Base-by-base conservation (phyloP, 2,113 vertebrate genomes). In the Podocnemis expansa region DNA sequence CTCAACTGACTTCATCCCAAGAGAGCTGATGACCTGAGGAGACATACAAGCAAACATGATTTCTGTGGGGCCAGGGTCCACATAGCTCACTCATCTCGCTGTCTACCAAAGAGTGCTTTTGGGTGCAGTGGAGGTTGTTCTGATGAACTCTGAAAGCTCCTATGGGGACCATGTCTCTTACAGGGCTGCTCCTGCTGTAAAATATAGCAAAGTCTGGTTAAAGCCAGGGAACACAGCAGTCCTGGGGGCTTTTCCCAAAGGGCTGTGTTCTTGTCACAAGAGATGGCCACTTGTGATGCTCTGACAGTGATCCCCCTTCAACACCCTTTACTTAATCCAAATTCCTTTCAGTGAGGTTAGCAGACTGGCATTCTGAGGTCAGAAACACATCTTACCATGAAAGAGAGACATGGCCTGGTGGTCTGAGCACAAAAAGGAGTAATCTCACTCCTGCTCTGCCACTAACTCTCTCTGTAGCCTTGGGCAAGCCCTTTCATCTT, bases 391-490 rank as follows among this genome's bases (percentile, higher is more conserved):
- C 82, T 92, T 94, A 92, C 88, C 16, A 4, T 95, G 84, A 84
- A 90, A 92, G 92, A 97, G 95, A 93, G 96, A 83, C 95, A 89
- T 43, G 82, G 84, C n/a, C 78, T 86, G 73, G 89, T 76, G 90
- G 84, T 79, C 95, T 84, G 96, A 96, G 95, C 95, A 95, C 94
- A 94, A 91, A 93, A 97, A 89, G 96, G 93, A 95, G 89, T 91
- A 89, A 93, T 95, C 96, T 94, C 88, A 92, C 89, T 94, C 95
- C 96, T 91, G 94, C 94, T 97, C 94, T 96, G 93, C 94, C 95
- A 96, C 89, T 83, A 45, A 95, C 94, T 95, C 43, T 38, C 49
- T 88, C 85, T 94, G 95, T 96, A 96, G 95, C 96, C 93, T 87
- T 93, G 89, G 94, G 25, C 63, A 93, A 78, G 27, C 47, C 45